Base-by-base conservation (phyloP, 1,140 invertebrate species). In the Cydia strobilella region DNA sequence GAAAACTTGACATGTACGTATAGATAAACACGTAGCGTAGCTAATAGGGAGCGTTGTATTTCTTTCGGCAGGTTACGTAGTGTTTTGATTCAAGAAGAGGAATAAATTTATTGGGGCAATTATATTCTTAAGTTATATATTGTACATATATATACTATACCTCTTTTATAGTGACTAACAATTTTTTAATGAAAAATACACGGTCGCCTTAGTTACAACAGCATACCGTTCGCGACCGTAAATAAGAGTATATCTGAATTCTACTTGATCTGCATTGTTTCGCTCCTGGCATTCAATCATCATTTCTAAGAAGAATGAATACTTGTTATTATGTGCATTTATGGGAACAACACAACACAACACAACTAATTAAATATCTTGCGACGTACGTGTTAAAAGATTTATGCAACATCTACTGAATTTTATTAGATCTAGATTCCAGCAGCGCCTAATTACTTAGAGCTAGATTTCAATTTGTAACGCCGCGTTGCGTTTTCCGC, bases 391-490 rank as follows among this genome's bases (percentile, higher is more conserved):
- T 48, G 45, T n/a, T 12, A 45, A 15, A 3, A 45, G 42, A 45
- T 45, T 45, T 12, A 15, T 13, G 2, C 42, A 45, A 13, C 12
- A 13, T 45, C 42, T 45, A 45, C 42, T 45, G 42, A 51, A 59
- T 23, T 59, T 20, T 59, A 59, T 59, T 23, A 59, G 54, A 59
- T 59, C 18, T 10, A 59, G 51, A 9, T 23, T 59, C 18, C 54
- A 59, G 54, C 54, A 59, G 20, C 54, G 2, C 20, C 54, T 59
- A 59, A 59, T 59, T 10, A 59, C 54, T 51, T 51, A 59, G 54
- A 59, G 23, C 54, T 59, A 59, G 54, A 23, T 59, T 59, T 59
- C 54, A 59, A 59, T 59, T 59, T 59, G 20, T 23, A 54, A 48
- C 15, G 51, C 9, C 54, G 54, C 20, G 18, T 23, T 59, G 54